phyloP scores from a whole-genome alignment of 2,113 vertebrate species.

The Ammospiza caudacuta region DNA sequence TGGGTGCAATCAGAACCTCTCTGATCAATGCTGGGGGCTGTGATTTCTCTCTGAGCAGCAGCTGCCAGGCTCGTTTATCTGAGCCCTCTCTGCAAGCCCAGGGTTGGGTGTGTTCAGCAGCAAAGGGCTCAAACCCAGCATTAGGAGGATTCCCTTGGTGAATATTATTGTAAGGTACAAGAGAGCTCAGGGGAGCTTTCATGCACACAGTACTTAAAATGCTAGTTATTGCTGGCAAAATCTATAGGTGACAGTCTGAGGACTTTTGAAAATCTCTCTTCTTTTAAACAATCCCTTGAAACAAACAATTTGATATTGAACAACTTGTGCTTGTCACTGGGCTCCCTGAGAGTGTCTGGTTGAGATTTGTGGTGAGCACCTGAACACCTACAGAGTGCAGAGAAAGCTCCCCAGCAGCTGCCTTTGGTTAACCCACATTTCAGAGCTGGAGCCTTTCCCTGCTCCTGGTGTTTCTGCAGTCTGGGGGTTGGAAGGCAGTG shows the following conservation, averaged over 20 bases:
- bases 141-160: neutral
- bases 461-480: neutral
- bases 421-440: neutral
- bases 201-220: neutral
- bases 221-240: neutral
- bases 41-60: neutral
- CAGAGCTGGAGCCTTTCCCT: neutral
- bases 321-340: neutral
- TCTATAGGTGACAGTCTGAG: neutral
- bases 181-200: conserved; percentile 20
- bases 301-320: neutral
- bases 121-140: neutral
- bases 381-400: neutral
- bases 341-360: neutral
- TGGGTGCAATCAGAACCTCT: neutral
- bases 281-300: neutral
- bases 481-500: neutral
- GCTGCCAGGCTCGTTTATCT: neutral
- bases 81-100: neutral
- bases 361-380: neutral
- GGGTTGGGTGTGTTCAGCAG: neutral
- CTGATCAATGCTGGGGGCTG: neutral
- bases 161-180: conserved; percentile 21
- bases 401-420: neutral
- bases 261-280: neutral